Evolutionary conservation across 2,797 vertebrate species (phyloP), one percentile per base, ranked within the genome.

Genomic region (Argya squamiceps): DNA sequence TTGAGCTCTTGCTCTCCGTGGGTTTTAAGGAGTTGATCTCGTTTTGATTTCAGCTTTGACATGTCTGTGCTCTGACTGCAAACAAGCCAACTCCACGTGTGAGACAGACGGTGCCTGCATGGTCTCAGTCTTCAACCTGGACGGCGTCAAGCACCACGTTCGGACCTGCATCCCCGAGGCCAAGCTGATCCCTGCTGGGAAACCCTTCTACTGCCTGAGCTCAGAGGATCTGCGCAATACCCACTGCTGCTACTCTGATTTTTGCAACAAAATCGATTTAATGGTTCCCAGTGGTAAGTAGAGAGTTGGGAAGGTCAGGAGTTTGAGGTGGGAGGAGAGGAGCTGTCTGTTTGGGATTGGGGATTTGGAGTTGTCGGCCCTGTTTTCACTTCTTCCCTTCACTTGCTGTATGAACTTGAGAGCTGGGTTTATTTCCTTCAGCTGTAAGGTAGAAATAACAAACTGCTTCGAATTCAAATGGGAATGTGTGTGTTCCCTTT

Each of bases 51-150:
- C 98, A 99, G 99, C 98, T 95, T 95, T 99, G 94, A 98, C 97
- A 21, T 99, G 99, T 88, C 98, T 99, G 64, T 99, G 99, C 97
- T 99, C 99, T 12, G 98, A 98, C 96, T 99, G 99, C 97, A 98
- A 98, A 82, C 99, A 99, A 97, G 98, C 97, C 2, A 99, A 99
- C 94, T 99, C 98, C 96, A 99, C 99, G 20, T 99, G 99, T 5
- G 99, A 99, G 95, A 99, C 99, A 1, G 99, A 99, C 47, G 99
- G 99, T 1, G 99, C 99, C 70, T 99, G 99, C 98, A 99, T 99
- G 98, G 99, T 99, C 84, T 99, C 99, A 2, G 99, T 99, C 16
- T 99, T 98, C 97, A 98, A 98, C 97, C 98, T 98, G 88, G 95
- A 99, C 1, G 99, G 99, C 3, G 97, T 98, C 84, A 98, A 99